Evolutionary conservation across 2,797 vertebrate genomes (phyloP), one percentile per base, ranked within the genome.

Genomic region (Etheostoma perlongum): DNA sequence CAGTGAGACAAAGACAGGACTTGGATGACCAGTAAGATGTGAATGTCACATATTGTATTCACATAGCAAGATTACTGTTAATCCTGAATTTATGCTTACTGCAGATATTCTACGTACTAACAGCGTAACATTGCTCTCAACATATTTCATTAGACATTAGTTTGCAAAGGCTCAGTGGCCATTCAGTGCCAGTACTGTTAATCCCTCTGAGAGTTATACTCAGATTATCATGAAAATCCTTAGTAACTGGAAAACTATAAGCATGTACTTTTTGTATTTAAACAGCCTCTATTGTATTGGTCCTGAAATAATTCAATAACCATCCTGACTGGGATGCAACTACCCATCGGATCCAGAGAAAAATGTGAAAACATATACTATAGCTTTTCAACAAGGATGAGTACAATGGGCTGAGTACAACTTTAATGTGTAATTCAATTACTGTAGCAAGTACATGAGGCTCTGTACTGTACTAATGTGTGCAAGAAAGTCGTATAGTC

Each of bases 181-280:
- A 58, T 86, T 87, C 71, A 72, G 72, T 67, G 58, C 79, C 74
- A 64, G 25, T 27, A 47, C 40, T 69, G 66, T 57, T 88, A 82
- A 91, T 90, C 85, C 79, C 51, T 67, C 65, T 74, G 52, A 74
- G 74, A 84, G 64, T 54, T 66, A 68, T 60, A 68, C 62, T 67
- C 48, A 83, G 80, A 89, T 88, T 88, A 83, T 59, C 66, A 76
- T 63, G 67, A n/a, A 86, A 87, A 89, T 84, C 80, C 82, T 67
- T 30, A 25, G 48, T 67, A 68, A 81, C 54, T 67, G 67, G 64
- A 57, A 49, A 76, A 49, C 65, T 55, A 16, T 44, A 61, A 67
- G 30, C 21, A 59, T 44, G 19, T 36, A 30, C 9, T 4, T 67
- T 76, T 74, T 67, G 5, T 27, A 12, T 47, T 63, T 58, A 13